phyloP scores from a whole-genome alignment of 2,888 invertebrate genomes.

The Chloroclysta siterata region DNA sequence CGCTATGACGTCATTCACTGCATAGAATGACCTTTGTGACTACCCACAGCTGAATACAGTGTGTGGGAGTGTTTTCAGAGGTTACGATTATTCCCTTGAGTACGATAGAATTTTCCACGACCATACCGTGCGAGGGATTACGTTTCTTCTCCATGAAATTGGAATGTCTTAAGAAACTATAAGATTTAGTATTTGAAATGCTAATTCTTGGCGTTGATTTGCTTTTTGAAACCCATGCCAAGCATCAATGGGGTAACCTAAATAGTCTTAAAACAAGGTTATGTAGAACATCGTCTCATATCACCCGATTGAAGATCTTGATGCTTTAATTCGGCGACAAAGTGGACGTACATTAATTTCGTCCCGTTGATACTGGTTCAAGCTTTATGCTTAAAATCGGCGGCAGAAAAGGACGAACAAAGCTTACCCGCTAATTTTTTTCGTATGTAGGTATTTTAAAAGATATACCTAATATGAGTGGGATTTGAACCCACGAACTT shows the following conservation, averaged over 20 bases:
- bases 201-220: background rate
- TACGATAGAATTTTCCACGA: background rate
- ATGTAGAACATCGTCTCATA: slow-evolving; percentile 20
- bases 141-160: background rate
- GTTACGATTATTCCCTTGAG: background rate
- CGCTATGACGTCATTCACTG: slow-evolving; percentile 28
- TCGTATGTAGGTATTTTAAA: too few species aligned
- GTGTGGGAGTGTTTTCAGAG: background rate
- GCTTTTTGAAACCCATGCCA: background rate
- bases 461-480: too few species aligned
- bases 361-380: slow-evolving; percentile 80
- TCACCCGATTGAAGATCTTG: slow-evolving; percentile 24
- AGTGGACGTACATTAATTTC: slow-evolving; percentile 30
- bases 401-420: slow-evolving; percentile 80
- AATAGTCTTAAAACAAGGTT: background rate
- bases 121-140: background rate
- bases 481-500: too few species aligned
- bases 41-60: slow-evolving; percentile 3
- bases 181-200: background rate
- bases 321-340: slow-evolving; percentile 30
- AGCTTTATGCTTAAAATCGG: slow-evolving; percentile 70
- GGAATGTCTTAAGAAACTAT: background rate
- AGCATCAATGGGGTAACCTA: background rate
- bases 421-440: too few species aligned
- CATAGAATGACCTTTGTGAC: slow-evolving; percentile 7